Conservation (phyloP, 2,888 invertebrate genomes). For the Diabrotica balteata region DNA sequence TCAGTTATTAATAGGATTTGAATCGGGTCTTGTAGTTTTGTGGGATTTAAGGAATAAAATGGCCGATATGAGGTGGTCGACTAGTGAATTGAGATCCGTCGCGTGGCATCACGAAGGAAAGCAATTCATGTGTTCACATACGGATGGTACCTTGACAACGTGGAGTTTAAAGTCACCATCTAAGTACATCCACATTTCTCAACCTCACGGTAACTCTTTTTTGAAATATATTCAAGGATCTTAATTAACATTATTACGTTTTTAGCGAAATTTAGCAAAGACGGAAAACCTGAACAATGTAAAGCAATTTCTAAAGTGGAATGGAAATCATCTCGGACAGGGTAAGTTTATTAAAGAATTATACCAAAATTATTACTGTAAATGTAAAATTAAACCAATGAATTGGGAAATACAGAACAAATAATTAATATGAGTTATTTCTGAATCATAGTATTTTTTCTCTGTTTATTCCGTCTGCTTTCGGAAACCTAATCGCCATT, state of each 20-base stretch:
- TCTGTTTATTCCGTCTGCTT: too few relatives aligned
- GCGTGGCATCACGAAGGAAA: slow-evolving; percentile 99
- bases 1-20: slow-evolving; percentile 95
- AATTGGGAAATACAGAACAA: too few relatives aligned
- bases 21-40: slow-evolving; percentile 90
- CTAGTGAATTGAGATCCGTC: slow-evolving; percentile 82
- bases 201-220: slow-evolving; percentile 83
- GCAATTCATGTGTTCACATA: slow-evolving; percentile 95
- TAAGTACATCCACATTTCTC: slow-evolving; percentile 81
- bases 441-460: too few relatives aligned
- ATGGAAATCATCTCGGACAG: slow-evolving; percentile 88
- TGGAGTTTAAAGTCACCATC: slow-evolving; percentile 84
- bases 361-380: neutral
- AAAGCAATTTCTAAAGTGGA: slow-evolving; percentile 95
- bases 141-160: slow-evolving; percentile 93
- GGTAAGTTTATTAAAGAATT: slow-evolving; percentile 66
- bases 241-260: slow-evolving; percentile 20
- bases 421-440: too few relatives aligned
- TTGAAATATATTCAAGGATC: neutral
- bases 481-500: too few relatives aligned
- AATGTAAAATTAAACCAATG: too few relatives aligned
- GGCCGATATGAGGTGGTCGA: slow-evolving; percentile 85
- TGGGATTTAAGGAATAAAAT: slow-evolving; percentile 92
- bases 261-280: slow-evolving; percentile 88
- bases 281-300: slow-evolving; percentile 91